phyloP scores from a whole-genome alignment of 2,113 vertebrate genomes.

The Sebastes fasciatus region DNA sequence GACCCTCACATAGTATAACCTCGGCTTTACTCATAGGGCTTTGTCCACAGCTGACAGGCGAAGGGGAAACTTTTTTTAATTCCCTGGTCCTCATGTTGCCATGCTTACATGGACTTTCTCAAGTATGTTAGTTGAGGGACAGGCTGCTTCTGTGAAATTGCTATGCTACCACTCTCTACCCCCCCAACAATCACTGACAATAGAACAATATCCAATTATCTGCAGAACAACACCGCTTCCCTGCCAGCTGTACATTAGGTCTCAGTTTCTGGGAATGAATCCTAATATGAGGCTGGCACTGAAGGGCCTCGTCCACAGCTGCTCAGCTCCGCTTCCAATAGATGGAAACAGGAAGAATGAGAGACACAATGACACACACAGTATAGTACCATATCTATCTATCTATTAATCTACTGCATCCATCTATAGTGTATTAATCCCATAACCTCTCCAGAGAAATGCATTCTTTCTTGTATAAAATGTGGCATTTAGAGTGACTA shows the following conservation, averaged over 20 bases:
- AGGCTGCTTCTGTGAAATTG: constrained; percentile 51
- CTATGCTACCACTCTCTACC: constrained; percentile 29
- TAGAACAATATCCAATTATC: constrained; percentile 73
- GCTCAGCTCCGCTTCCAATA: constrained; percentile 41
- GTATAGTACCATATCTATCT: background rate
- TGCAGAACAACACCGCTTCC: constrained; percentile 29
- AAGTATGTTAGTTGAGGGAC: constrained; percentile 40
- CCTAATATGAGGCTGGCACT: constrained; percentile 51
- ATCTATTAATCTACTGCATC: background rate
- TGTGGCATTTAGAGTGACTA: background rate
- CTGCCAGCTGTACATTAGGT: constrained; percentile 65
- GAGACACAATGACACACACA: background rate
- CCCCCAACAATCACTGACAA: constrained; percentile 59
- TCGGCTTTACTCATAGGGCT: background rate
- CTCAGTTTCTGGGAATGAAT: constrained; percentile 66
- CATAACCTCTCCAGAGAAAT: background rate
- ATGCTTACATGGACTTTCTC: constrained; percentile 17
- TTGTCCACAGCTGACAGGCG: constrained; percentile 14
- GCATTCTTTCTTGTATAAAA: background rate
- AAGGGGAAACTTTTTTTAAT: background rate
- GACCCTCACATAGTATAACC: no score
- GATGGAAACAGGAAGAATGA: constrained; percentile 22
- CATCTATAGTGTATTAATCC: background rate
- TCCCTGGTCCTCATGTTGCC: constrained; percentile 24
- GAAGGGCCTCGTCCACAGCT: constrained; percentile 55